Conservation (phyloP, 1,140 invertebrate genomes). For the Copidosoma floridanum region DNA sequence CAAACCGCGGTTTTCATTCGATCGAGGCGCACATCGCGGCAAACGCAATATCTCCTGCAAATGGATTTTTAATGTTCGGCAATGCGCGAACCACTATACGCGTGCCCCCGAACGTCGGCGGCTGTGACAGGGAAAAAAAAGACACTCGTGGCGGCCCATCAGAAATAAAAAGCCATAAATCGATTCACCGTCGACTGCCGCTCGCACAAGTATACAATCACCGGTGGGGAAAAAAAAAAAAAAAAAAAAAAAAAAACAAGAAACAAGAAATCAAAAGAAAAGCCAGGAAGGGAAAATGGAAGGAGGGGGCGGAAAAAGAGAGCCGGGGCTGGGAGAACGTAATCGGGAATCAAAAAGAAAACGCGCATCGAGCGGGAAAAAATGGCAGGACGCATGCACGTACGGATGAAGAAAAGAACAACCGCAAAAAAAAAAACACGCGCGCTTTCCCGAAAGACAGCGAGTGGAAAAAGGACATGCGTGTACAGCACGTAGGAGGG, state of each 20-base stretch:
- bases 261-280: neutral
- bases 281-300: neutral
- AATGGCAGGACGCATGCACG: slow-evolving; percentile 8
- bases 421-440: neutral
- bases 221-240: neutral
- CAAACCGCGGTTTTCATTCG: too few relatives aligned
- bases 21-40: too few relatives aligned
- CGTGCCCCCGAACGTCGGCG: neutral
- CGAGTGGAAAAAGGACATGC: neutral
- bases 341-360: slow-evolving; percentile 20
- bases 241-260: neutral
- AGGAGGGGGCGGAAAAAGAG: neutral
- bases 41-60: neutral
- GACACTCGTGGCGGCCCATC: too few relatives aligned
- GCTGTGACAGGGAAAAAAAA: neutral
- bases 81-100: neutral
- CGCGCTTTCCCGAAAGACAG: neutral
- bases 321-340: neutral
- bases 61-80: slow-evolving; percentile 13
- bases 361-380: slow-evolving; percentile 24
- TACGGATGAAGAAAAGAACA: slow-evolving; percentile 7
- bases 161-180: slow-evolving; percentile 4
- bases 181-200: neutral
- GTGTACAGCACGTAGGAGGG: neutral
- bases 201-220: neutral